These are phyloP conservation scores for Osmoderma eremita DNA, from an alignment of 2,888 invertebrate species.

Conservation along the genomic window DNA sequence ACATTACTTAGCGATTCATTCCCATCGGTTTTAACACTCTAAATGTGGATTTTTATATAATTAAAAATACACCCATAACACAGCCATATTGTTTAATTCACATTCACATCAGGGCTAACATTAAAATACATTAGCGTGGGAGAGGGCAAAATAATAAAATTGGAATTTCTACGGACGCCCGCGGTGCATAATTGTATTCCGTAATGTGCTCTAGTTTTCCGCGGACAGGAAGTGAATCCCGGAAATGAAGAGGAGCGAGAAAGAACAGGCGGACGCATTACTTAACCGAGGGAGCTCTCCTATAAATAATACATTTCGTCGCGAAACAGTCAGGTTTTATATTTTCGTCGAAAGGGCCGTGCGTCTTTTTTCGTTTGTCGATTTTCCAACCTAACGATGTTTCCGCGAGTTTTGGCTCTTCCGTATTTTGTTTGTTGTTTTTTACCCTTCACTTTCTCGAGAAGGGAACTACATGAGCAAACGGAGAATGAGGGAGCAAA, in stretches of 20 bases:
- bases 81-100: too few species aligned
- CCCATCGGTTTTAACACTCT: too few species aligned
- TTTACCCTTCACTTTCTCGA: not conserved
- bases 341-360: constrained; percentile 4
- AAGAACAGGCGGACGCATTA: not conserved
- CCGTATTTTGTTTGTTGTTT: constrained; percentile 13
- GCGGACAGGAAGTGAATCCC: not conserved
- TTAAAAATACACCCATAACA: too few species aligned
- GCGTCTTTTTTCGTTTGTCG: not conserved
- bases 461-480: not conserved
- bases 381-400: constrained; percentile 15
- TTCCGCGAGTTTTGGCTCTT: not conserved
- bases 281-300: not conserved
- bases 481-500: not conserved
- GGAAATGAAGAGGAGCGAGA: not conserved
- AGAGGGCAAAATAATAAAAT: constrained; percentile 6
- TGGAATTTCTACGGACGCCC: not conserved
- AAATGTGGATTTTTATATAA: too few species aligned
- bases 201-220: not conserved
- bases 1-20: too few species aligned
- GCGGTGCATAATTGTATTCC: not conserved
- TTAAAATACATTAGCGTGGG: too few species aligned
- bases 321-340: constrained; percentile 4
- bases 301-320: constrained; percentile 15
- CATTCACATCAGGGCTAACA: too few species aligned